Evolutionary conservation across 2,113 vertebrate species (phyloP), one percentile per base, ranked within the genome.

Genomic region (Phaetusa simplex): DNA sequence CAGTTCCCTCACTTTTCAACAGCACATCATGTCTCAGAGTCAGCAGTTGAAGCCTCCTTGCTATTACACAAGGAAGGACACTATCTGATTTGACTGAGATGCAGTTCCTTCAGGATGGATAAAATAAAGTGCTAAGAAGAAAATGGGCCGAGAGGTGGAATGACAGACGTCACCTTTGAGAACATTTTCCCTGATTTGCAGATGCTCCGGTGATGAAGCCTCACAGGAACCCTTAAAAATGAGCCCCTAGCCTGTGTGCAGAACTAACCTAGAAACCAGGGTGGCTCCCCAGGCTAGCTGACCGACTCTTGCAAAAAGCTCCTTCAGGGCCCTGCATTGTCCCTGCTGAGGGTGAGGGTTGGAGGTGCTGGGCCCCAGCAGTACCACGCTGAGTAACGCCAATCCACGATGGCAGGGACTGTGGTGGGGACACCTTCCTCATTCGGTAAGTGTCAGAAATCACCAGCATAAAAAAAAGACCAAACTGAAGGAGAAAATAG

Each of bases 371-470:
- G n/a, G 22, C 9, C 26, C 5, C 32, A 70, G n/a, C 45, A 70
- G 34, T 32, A 56, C 43, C 8, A 0, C 0, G 0, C 53, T 36
- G 40, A 71, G 23, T 65, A 65, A 62, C 0, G 0, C 16, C 1
- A 3, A 13, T 26, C 34, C 22, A 5, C 55, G 69, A 65, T 66
- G 40, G 74, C 24, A 26, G 36, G 40, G 36, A 53, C 53, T 1
- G 1, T 50, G 14, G 24, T 62, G 36, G 36, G 14, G 36, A 62
- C 0, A 0, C 3, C 34, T 69, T 79, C 36, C 29, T 80, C 29
- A 30, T 72, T 86, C 5, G 1, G 7, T 14, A 22, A 72, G 52
- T 62, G 50, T 74, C 62, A 80, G 17, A 70, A 72, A 58, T 65
- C 36, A 14, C 22, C 29, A 53, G 24, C 22, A 40, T 45, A 34